Conservation (phyloP, 2,888 invertebrate species). For the Tenthredo mesomela region DNA sequence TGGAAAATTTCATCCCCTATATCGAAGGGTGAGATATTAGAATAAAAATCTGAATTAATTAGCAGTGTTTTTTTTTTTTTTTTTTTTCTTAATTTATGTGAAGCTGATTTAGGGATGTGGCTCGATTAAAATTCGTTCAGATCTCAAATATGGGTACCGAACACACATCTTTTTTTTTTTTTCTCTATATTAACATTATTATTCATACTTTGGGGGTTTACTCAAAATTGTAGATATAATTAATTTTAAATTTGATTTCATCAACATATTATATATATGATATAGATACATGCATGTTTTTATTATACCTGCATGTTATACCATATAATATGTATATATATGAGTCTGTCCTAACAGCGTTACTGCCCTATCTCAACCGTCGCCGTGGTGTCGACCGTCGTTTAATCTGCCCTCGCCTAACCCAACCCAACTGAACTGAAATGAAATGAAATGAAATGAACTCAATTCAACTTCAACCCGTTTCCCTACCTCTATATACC, state of each 20-base stretch:
- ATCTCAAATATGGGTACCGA: no score
- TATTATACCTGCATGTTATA: background rate
- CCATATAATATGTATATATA: background rate
- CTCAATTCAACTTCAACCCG: background rate
- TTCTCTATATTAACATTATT: no score
- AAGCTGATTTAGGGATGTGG: no score
- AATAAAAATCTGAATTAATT: no score
- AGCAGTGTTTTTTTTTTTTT: no score
- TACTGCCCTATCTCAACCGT: conserved; percentile 42
- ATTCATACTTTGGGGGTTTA: no score
- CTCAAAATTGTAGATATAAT: no score
- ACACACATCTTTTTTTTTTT: no score
- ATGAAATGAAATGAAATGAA: background rate
- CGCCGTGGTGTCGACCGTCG: conserved; percentile 27
- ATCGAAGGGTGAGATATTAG: no score
- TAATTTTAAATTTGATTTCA: background rate
- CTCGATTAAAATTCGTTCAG: no score
- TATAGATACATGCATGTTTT: background rate
- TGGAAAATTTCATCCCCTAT: no score
- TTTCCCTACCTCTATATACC: background rate
- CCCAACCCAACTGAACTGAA: background rate
- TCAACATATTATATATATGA: background rate
- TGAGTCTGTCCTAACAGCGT: background rate
- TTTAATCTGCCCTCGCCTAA: conserved; percentile 35
- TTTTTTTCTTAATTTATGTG: no score